Evolutionary conservation across 2,113 vertebrate species (phyloP), one percentile per base, ranked within the genome.

Genomic region (Nyctereutes procyonoides): DNA sequence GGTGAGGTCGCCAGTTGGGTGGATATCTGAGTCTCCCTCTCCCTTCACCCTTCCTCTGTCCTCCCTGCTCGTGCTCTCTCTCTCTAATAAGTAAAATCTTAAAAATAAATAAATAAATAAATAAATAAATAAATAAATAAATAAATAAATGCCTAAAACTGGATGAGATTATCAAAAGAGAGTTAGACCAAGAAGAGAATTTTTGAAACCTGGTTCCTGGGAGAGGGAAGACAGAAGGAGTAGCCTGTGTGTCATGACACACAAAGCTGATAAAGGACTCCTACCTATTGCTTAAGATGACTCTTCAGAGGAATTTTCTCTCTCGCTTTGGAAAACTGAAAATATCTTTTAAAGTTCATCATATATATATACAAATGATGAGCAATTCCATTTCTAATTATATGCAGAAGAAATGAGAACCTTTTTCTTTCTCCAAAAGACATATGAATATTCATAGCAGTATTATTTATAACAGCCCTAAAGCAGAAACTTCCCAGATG

Each of bases 361-460:
- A 53, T 73, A 81, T 15, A 10, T 8, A 79, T 60, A 81, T 30
- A 8, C 32, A 97, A 90, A 95, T 71, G 74, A 65, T 60, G 35
- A 93, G 15, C 56, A 97, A 53, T 74, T 90, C 48, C 16, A 38
- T 32, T 95, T 95, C 17, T 55, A 85, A 87, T 67, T 89, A 51
- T 62, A 71, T 10, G 32, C 2, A 71, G 67, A 79, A 93, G 65
- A 87, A 60, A 53, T 30, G 20, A 22, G n/a, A 28, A 82, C 4
- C 30, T 67, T 90, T 82, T 38, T 71, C 38, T 51, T 87, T 22
- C 30, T 71, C 63, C 71, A 51, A 76, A 93, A 93, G 67, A 38
- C 7, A 14, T 32, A 51, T 93, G 30, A 87, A 81, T n/a, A 60
- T 30, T 86, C 24, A 43, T 19, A 30, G 13, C 32, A 35, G 35